Conservation (phyloP, 2,888 invertebrate species). For the Slavum lentiscoides region DNA sequence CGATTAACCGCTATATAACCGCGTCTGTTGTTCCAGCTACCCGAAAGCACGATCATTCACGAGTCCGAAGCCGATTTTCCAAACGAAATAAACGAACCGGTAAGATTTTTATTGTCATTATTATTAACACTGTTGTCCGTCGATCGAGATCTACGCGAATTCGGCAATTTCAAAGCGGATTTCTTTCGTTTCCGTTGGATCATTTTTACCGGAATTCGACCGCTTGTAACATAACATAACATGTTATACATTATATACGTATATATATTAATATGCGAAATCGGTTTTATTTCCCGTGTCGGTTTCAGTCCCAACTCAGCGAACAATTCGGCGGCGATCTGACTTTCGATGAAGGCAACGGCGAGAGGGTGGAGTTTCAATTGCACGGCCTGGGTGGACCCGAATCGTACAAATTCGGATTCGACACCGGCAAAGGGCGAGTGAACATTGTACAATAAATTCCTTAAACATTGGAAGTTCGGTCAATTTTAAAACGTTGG, state of each 20-base stretch:
- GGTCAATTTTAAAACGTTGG: neutral
- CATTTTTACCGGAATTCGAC: too few species aligned
- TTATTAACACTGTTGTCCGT: neutral
- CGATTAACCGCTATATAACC: neutral
- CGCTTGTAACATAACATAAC: too few species aligned
- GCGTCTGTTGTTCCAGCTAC: conserved; percentile 21
- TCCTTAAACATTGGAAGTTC: neutral
- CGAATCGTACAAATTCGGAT: conserved; percentile 81
- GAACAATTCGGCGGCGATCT: conserved; percentile 46
- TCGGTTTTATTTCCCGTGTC: neutral
- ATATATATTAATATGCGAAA: neutral
- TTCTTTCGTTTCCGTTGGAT: too few species aligned
- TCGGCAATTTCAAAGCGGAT: too few species aligned
- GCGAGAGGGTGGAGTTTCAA: conserved; percentile 73
- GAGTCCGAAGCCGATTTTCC: conserved; percentile 14
- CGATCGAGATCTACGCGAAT: too few species aligned
- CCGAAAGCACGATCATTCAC: neutral
- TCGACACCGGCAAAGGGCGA: conserved; percentile 81
- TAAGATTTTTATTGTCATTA: neutral
- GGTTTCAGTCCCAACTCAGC: conserved; percentile 19
- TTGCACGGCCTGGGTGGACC: conserved; percentile 82
- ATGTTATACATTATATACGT: neutral
- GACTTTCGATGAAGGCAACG: conserved; percentile 55
- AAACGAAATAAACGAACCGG: conserved; percentile 13
- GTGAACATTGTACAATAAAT: neutral